Evolutionary conservation across 2,888 invertebrate species (phyloP).

Genomic region (Nebria brevicollis): DNA sequence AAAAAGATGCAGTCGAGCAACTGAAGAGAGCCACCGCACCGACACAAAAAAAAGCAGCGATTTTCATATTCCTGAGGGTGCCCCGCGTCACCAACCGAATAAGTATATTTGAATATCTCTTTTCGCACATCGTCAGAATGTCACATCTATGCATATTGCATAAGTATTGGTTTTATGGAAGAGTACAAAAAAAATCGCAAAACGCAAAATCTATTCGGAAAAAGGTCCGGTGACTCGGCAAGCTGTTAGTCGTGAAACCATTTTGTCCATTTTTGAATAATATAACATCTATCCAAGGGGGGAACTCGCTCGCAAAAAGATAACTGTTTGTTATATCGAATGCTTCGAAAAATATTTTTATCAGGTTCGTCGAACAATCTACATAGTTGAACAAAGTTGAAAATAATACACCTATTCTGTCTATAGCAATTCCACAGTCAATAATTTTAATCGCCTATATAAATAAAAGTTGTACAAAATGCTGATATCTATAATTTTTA

Average conservation of each 20-base stretch:
- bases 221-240: conserved; percentile 21
- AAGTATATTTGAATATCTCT: conserved; percentile 45
- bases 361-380: background rate
- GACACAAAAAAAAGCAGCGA: conserved; percentile 37
- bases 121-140: conserved; percentile 42
- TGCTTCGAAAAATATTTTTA: background rate
- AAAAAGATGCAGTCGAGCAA: background rate
- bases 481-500: too few species aligned
- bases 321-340: background rate
- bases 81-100: conserved; percentile 29
- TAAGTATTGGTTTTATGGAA: conserved; percentile 43
- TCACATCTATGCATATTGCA: conserved; percentile 46
- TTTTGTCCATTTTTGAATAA: background rate
- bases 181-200: conserved; percentile 28
- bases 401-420: background rate
- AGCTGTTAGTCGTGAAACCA: conserved; percentile 20
- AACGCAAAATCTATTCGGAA: conserved; percentile 31
- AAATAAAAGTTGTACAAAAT: too few species aligned
- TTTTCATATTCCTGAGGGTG: conserved; percentile 42
- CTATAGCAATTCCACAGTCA: too few species aligned
- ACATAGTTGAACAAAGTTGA: background rate
- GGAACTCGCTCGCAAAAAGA: background rate
- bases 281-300: background rate
- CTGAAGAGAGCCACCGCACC: background rate
- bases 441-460: too few species aligned